Conservation (phyloP, 2,888 invertebrate species). For the Drosophila mayaguana region DNA sequence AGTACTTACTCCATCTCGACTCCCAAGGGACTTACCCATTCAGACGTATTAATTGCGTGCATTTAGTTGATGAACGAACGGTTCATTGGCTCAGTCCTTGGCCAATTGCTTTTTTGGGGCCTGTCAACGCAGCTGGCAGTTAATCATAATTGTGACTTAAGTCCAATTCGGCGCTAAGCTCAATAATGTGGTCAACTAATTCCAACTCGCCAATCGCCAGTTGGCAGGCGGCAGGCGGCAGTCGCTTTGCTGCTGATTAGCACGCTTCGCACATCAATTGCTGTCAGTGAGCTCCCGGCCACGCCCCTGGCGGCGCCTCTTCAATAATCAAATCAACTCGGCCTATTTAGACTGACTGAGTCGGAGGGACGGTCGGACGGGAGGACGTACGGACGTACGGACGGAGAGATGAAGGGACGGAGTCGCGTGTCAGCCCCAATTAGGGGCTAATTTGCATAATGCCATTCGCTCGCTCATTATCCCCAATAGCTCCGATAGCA, state of each 20-base stretch:
- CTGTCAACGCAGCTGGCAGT: conserved; percentile 28
- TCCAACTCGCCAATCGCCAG: conserved; percentile 15
- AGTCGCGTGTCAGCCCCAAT: conserved; percentile 64
- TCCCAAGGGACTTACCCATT: background rate
- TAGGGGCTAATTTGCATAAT: conserved; percentile 72
- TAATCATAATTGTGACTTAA: conserved; percentile 42
- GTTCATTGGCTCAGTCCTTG: conserved; percentile 9
- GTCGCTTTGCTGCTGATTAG: conserved; percentile 37
- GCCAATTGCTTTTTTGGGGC: conserved; percentile 15
- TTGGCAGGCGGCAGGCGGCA: background rate
- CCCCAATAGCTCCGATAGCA: conserved; percentile 40
- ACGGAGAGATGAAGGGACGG: background rate
- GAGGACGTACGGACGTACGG: background rate
- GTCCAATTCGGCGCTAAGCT: background rate
- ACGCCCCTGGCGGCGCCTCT: background rate
- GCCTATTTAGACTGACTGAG: conserved; percentile 5
- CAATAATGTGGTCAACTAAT: conserved; percentile 24
- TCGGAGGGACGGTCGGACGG: background rate
- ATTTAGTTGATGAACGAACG: conserved; percentile 2
- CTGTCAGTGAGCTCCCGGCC: conserved; percentile 7
- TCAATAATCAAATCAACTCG: conserved; percentile 66
- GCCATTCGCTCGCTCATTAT: conserved; percentile 60
- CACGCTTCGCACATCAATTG: conserved; percentile 40
- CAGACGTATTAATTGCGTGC: background rate
- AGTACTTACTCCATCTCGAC: background rate